Evolutionary conservation across 2,888 invertebrate species (phyloP).

Genomic region (Zhengitettix transpicula): DNA sequence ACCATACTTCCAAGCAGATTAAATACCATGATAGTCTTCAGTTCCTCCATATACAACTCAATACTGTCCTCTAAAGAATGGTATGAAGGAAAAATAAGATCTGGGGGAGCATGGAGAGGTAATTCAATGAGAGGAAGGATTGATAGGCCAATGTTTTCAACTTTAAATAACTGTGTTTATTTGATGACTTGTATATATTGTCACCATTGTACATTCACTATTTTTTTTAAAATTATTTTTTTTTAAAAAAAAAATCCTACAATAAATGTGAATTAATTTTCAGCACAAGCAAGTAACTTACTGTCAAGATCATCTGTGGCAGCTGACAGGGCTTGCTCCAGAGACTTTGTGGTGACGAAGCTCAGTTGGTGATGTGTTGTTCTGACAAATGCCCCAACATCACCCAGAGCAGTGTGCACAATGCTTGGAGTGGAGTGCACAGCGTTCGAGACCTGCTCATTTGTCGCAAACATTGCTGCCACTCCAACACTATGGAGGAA

Average conservation of each 20-base stretch:
- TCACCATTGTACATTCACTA: no score
- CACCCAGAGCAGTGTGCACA: constrained; percentile 38
- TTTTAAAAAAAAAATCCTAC: neutral
- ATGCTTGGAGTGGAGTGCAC: constrained; percentile 36
- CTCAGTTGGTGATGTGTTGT: constrained; percentile 47
- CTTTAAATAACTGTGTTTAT: no score
- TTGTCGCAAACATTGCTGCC: constrained; percentile 41
- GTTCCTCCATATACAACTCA: no score
- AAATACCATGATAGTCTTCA: no score
- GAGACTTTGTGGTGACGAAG: constrained; percentile 35
- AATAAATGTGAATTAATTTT: neutral
- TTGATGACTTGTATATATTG: no score
- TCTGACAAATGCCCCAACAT: constrained; percentile 40
- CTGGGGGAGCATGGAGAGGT: no score
- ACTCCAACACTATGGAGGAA: constrained; percentile 34
- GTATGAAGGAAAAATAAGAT: no score
- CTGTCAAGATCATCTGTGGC: constrained; percentile 46
- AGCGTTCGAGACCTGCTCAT: constrained; percentile 40
- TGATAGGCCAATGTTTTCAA: no score
- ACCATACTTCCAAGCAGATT: no score
- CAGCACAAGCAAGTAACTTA: constrained; percentile 22
- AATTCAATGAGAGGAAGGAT: no score
- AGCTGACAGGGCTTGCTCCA: constrained; percentile 42
- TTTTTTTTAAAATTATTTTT: no score
- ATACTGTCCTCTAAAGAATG: no score